These are phyloP conservation scores for Variabilichromis moorii DNA, from an alignment of 2,113 vertebrate genomes.

Conservation along the genomic window DNA sequence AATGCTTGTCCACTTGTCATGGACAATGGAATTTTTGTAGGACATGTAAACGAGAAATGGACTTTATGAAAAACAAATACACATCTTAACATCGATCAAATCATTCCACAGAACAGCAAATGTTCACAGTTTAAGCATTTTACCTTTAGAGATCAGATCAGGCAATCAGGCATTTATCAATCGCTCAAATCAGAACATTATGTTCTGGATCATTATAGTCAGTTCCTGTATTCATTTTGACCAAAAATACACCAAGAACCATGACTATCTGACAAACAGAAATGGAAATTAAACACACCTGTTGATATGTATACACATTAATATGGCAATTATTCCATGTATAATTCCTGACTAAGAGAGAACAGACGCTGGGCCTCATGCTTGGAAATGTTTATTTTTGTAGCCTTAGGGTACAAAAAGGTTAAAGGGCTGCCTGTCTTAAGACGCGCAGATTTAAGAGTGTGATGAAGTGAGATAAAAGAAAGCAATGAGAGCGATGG, in stretches of 20 bases:
- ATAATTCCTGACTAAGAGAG: slow-evolving; percentile 35
- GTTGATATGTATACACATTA: neutral
- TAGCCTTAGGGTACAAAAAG: slow-evolving; percentile 25
- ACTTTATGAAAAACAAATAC: neutral
- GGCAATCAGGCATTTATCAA: neutral
- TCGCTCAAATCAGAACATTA: neutral
- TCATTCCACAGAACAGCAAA: neutral
- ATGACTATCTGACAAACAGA: slow-evolving; percentile 12
- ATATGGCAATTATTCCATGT: slow-evolving; percentile 10
- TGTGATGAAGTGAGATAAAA: neutral
- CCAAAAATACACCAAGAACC: neutral
- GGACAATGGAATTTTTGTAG: neutral
- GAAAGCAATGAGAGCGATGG: neutral
- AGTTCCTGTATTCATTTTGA: slow-evolving; percentile 13
- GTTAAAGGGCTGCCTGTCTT: neutral
- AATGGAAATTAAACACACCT: slow-evolving; percentile 25
- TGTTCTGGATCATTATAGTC: neutral
- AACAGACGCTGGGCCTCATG: slow-evolving; percentile 20
- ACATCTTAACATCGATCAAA: neutral
- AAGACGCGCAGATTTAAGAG: neutral
- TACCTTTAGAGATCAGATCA: neutral
- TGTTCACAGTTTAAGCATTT: neutral
- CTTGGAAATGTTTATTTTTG: slow-evolving; percentile 57
- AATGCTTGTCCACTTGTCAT: neutral
- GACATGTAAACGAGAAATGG: neutral